These are phyloP conservation scores for Drosophila pallidifrons DNA, from an alignment of 1,140 invertebrate species.

Conservation along the genomic window DNA sequence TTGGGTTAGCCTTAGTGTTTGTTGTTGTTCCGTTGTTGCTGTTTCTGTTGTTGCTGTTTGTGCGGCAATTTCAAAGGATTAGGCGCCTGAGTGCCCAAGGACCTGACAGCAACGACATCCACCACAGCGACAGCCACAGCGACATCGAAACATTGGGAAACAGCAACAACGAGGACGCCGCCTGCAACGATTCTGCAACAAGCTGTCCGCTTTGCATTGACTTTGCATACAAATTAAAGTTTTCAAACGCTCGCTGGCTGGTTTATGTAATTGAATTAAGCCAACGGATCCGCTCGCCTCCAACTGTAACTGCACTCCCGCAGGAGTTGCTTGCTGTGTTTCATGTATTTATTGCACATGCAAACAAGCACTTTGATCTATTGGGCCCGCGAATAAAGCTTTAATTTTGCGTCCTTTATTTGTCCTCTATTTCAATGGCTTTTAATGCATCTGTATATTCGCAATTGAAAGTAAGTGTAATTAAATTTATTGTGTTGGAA, in stretches of 20 bases:
- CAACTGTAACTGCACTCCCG: constrained; percentile 33
- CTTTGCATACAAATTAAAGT: constrained; percentile 81
- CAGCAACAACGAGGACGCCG: background rate
- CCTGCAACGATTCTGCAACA: constrained; percentile 21
- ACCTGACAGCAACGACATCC: constrained; percentile 65
- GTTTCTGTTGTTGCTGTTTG: constrained; percentile 28
- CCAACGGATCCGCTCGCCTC: constrained; percentile 47
- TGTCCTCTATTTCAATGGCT: background rate
- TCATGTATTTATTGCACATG: constrained; percentile 25
- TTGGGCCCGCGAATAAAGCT: constrained; percentile 6
- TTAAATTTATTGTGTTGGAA: no score
- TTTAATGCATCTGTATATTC: background rate
- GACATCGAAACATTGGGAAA: constrained; percentile 19
- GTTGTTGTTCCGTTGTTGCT: background rate
- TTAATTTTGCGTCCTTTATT: background rate
- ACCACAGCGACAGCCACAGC: constrained; percentile 40
- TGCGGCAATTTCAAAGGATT: constrained; percentile 78
- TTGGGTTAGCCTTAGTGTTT: constrained; percentile 8
- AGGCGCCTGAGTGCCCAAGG: constrained; percentile 72
- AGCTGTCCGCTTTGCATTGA: constrained; percentile 52
- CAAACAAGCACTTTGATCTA: constrained; percentile 37
- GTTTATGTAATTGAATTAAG: constrained; percentile 79
- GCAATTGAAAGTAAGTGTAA: no score
- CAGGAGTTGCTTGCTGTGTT: constrained; percentile 27
- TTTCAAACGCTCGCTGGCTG: constrained; percentile 54